Base-by-base conservation (phyloP, 1,140 invertebrate genomes). In the Octopus bimaculoides region DNA sequence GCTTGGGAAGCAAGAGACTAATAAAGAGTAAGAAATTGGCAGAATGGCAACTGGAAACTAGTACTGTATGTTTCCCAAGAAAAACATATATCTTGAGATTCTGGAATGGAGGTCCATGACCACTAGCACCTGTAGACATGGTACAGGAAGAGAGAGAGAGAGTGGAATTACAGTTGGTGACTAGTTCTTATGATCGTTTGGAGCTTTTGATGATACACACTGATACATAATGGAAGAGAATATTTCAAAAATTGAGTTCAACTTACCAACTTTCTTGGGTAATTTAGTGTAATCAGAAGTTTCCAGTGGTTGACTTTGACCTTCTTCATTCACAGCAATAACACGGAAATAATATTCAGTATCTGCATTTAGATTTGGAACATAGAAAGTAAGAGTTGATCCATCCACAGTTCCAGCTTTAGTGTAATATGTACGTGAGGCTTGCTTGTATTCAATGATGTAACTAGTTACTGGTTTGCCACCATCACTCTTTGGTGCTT, bases 381-480 rank as follows among this genome's bases (percentile, higher is more conserved):
- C 83, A n/a, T 83, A 85, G 79, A 84, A 81, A 26, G 82, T 81
- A 52, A 77, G 75, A 56, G 52, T 89, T 96, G 95, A 84, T 5
- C 80, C 78, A 66, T 78, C 54, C 9, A 87, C 82, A 56, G 85
- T 83, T 71, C 82, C 83, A 66, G 85, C 87, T 41, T 82, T 83
- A 4, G 77, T 84, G 79, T 82, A 89, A 10, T 82, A 78, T 55
- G 61, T 84, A 81, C 52, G 78, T 69, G 71, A 78, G 79, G 84
- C 80, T 74, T 99, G 41, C 91, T 86, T 97, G 96, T 97, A 97
- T 90, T 98, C 97, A 20, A 98, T 94, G 52, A 94, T 91, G 86
- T 98, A 99, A 87, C 96, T 94, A 0, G 95, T 95, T n/a, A 99
- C 93, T 9, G 97, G 97, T 83, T 95, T 95, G 80, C 98, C 98